phyloP scores from a whole-genome alignment of 1,140 invertebrate species.

The Laupala kohalensis region DNA sequence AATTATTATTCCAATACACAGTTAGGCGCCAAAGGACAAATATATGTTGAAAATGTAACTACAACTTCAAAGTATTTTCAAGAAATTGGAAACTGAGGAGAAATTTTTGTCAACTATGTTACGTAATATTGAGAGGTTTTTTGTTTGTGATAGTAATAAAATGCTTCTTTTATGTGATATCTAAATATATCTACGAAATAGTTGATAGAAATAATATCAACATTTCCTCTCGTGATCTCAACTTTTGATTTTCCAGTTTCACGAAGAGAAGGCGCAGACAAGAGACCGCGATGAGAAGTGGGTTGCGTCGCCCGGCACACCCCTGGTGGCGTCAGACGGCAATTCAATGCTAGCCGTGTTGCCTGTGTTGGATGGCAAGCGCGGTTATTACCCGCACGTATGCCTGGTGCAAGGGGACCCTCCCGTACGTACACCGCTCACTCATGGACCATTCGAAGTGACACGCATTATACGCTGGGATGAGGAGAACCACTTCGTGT shows the following conservation, averaged over 20 bases:
- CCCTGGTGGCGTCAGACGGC: constrained; percentile 65
- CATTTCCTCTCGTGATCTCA: background rate
- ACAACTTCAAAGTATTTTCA: too few species aligned
- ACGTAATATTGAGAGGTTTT: too few species aligned
- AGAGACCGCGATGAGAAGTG: too few species aligned
- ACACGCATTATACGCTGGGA: constrained; percentile 74
- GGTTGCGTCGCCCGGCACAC: constrained; percentile 51
- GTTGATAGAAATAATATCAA: too few species aligned
- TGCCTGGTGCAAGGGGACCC: constrained; percentile 37
- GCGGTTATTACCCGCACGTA: constrained; percentile 68
- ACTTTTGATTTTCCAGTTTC: background rate
- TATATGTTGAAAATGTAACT: too few species aligned
- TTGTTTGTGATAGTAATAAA: too few species aligned
- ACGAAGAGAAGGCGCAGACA: constrained; percentile 30
- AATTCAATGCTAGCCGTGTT: constrained; percentile 65
- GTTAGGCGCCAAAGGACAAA: too few species aligned
- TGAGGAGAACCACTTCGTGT: constrained; percentile 70
- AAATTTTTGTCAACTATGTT: too few species aligned
- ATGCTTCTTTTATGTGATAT: too few species aligned
- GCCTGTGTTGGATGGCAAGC: constrained; percentile 61
- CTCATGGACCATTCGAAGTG: constrained; percentile 75
- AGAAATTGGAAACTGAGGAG: too few species aligned
- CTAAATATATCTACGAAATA: too few species aligned
- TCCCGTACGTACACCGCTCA: constrained; percentile 60
- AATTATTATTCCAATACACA: too few species aligned